Evolutionary conservation across 1,140 invertebrate species (phyloP).

Genomic region (Leptoteleia sp.): DNA sequence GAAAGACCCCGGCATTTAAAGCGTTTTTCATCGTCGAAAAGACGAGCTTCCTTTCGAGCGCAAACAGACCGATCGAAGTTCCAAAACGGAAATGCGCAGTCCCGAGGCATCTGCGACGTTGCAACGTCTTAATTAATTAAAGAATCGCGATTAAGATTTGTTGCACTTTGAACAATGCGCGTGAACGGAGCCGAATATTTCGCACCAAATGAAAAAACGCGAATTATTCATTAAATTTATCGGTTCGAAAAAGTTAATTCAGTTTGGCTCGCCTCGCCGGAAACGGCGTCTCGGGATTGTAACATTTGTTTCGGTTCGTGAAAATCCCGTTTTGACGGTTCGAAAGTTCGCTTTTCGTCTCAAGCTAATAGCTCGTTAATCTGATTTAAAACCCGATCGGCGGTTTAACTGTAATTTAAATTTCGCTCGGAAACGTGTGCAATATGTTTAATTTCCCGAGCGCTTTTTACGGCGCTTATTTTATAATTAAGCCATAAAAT

Average conservation of each 20-base stretch:
- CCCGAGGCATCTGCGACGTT: background rate
- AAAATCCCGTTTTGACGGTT: too few relatives aligned
- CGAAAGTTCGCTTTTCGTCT: too few relatives aligned
- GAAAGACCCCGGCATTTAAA: slow-evolving; percentile 5
- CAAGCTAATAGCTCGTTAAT: too few relatives aligned
- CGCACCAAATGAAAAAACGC: slow-evolving; percentile 16
- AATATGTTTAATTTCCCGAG: too few relatives aligned
- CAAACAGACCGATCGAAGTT: slow-evolving; percentile 23
- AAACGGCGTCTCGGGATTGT: slow-evolving; percentile 20
- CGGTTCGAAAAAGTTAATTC: slow-evolving; percentile 19
- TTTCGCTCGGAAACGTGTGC: too few relatives aligned
- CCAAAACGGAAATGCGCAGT: slow-evolving; percentile 14
- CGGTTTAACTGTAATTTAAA: too few relatives aligned
- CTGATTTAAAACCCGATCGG: too few relatives aligned
- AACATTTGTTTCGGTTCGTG: slow-evolving; percentile 7
- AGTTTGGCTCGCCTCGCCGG: slow-evolving; percentile 7
- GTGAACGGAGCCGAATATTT: slow-evolving; percentile 22
- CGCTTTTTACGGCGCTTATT: slow-evolving; percentile 1
- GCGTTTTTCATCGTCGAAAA: slow-evolving; percentile 22
- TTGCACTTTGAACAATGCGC: slow-evolving; percentile 13
- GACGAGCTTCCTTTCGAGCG: slow-evolving; percentile 4
- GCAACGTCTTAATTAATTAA: too few relatives aligned
- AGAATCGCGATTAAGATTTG: too few relatives aligned
- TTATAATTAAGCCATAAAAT: slow-evolving; percentile 21
- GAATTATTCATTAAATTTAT: slow-evolving; percentile 39